Percentiles rank a stretch among this genome's conserved stretches.
Conservation (phyloP, 2,797 vertebrate genomes). For the Odontamblyopus lacepedii region DNA sequence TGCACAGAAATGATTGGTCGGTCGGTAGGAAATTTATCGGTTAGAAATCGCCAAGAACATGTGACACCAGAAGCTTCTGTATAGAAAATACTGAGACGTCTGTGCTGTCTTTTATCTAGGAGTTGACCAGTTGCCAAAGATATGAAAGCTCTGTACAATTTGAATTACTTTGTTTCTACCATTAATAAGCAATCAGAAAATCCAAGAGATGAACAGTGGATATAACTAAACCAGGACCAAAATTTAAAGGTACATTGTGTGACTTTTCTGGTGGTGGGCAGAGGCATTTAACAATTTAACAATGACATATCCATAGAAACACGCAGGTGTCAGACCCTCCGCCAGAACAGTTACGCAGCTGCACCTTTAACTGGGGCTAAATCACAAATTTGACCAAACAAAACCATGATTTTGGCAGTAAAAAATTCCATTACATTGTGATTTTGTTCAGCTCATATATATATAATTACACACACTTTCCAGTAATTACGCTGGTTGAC, state of each 20-base stretch:
- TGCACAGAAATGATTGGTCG: not conserved
- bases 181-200: not conserved
- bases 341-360: too few species aligned
- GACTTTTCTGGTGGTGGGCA: too few species aligned
- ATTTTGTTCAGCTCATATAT: not conserved
- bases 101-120: slow-evolving; percentile 12
- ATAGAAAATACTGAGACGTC: not conserved
- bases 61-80: not conserved
- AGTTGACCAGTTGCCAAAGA: slow-evolving; percentile 76
- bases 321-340: too few species aligned
- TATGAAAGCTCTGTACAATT: slow-evolving; percentile 17
- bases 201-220: not conserved
- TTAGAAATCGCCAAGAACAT: not conserved
- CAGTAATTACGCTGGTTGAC: not conserved
- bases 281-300: too few species aligned
- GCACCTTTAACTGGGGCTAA: not conserved
- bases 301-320: too few species aligned
- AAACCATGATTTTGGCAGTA: not conserved
- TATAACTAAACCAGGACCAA: not conserved
- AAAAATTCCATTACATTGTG: not conserved
- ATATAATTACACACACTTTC: not conserved
- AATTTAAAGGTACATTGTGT: too few species aligned
- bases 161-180: slow-evolving; percentile 2
- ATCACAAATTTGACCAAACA: not conserved
- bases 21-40: not conserved